These are phyloP conservation scores for Iphiclides podalirius DNA, from an alignment of 2,888 invertebrate species.

Conservation along the genomic window DNA sequence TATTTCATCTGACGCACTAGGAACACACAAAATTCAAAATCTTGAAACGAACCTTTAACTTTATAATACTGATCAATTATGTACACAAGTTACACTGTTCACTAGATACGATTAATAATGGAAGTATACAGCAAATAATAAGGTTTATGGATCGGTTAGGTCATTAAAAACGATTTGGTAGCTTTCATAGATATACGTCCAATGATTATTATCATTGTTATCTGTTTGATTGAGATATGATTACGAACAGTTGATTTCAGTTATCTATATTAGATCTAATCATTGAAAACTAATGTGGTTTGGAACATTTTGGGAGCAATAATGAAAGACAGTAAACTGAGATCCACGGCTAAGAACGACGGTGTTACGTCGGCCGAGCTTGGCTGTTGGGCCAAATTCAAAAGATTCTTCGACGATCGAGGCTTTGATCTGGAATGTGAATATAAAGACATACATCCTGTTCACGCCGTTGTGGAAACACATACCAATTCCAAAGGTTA, in stretches of 20 bases:
- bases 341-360: constrained; percentile 8
- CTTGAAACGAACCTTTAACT: too few relatives aligned
- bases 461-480: constrained; percentile 42
- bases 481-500: constrained; percentile 46
- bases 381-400: constrained; percentile 67
- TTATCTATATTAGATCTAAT: constrained; percentile 23
- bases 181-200: constrained; percentile 7
- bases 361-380: constrained; percentile 31
- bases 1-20: too few relatives aligned
- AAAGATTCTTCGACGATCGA: constrained; percentile 63
- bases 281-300: constrained; percentile 9
- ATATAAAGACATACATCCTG: constrained; percentile 40
- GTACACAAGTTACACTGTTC: neutral
- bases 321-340: constrained; percentile 20
- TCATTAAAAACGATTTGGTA: constrained; percentile 18
- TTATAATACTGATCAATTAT: too few relatives aligned
- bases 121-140: constrained; percentile 11
- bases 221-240: constrained; percentile 14
- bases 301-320: constrained; percentile 23
- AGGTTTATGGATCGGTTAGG: constrained; percentile 5
- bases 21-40: too few relatives aligned
- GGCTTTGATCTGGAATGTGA: constrained; percentile 72
- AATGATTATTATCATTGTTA: constrained; percentile 16
- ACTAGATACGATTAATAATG: constrained; percentile 5
- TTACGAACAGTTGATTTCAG: constrained; percentile 11